Base-by-base conservation (phyloP, 2,113 vertebrate genomes). In the Glareola pratincola region DNA sequence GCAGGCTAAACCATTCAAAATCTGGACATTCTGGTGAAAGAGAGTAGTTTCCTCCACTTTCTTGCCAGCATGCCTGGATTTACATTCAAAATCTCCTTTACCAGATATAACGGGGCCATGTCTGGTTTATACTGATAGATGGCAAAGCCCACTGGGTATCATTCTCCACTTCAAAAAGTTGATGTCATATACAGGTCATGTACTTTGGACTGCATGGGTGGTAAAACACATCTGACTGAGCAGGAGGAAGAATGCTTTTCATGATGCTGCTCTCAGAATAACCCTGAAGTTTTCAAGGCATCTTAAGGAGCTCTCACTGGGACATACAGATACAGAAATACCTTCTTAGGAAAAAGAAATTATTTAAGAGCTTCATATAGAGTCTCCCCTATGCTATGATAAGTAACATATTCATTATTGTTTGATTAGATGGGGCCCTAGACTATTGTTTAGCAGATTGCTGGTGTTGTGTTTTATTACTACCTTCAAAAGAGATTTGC, bases 361-460 rank as follows among this genome's bases (percentile, higher is more conserved):
- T n/a, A 43, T 89, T 67, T 43, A 68, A 69, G 32, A 72, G 24
- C 19, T 88, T 92, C 23, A 39, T 87, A 30, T 36, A 63, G 30
- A 75, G 14, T 64, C 19, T 84, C 51, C 15, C 22, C 11, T 56
- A 45, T 45, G 37, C 39, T 67, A 57, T 27, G 36, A 22, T 73
- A 86, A 85, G 75, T 83, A 92, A n/a, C 6, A n/a, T 63, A 86
- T 91, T 90, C 43, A 87, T 96, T 86, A 82, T 21, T 43, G 27
- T 72, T 92, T 72, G 30, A 85, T 69, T 87, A 94, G 67, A 88
- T 76, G 29, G 39, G 82, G 34, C 32, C 57, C 85, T 72, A 63
- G 75, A 93, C 62, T 83, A 71, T 66, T 85, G 51, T 80, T 95
- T 88, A 95, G 51, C 41, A 90, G 75, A 85, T 80, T 92, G 32